These are phyloP conservation scores for Homarus gammarus DNA, from an alignment of 2,888 invertebrate species.

Conservation along the genomic window DNA sequence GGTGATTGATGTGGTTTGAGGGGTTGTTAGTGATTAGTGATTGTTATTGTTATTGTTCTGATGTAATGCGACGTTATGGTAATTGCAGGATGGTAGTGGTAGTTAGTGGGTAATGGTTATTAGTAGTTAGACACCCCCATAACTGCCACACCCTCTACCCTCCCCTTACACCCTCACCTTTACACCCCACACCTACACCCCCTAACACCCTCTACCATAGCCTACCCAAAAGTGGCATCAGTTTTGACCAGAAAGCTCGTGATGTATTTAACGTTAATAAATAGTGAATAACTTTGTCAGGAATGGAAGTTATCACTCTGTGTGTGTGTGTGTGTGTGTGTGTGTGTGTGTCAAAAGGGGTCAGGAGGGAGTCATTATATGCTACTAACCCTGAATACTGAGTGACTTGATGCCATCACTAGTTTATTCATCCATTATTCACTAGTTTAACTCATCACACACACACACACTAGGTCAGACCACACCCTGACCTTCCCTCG, in stretches of 20 bases:
- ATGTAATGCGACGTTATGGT: too few relatives aligned
- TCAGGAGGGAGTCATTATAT: too few relatives aligned
- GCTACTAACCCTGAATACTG: too few relatives aligned
- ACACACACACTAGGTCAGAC: not conserved
- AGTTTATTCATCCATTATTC: too few relatives aligned
- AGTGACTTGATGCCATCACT: too few relatives aligned
- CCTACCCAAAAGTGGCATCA: conserved; percentile 27
- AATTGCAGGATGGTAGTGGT: too few relatives aligned
- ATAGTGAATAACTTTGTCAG: conserved; percentile 42
- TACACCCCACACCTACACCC: not conserved
- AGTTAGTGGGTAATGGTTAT: too few relatives aligned
- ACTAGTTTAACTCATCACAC: not conserved
- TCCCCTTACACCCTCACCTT: not conserved
- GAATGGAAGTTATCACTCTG: not conserved
- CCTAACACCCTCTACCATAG: not conserved
- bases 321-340: conserved; percentile 32
- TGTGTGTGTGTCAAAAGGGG: conserved; percentile 30
- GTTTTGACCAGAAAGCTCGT: conserved; percentile 16
- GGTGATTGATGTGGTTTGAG: too few relatives aligned
- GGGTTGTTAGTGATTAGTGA: too few relatives aligned
- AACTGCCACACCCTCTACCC: not conserved
- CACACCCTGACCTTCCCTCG: too few relatives aligned
- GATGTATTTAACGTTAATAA: conserved; percentile 43
- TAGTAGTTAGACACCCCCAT: too few relatives aligned
- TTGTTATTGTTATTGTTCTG: too few relatives aligned